Conservation (phyloP, 1,140 invertebrate species). For the Papilio xuthus region DNA sequence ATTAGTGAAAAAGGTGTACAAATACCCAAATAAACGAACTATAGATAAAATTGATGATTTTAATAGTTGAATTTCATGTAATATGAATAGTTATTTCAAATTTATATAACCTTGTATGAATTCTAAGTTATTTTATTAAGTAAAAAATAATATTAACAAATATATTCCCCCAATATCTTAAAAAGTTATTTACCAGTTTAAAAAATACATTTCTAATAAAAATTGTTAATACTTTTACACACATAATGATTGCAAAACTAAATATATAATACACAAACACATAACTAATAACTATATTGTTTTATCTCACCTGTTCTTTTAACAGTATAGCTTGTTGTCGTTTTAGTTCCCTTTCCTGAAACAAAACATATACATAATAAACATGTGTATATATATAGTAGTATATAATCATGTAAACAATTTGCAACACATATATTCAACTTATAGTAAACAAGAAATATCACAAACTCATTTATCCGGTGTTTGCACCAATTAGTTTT, state of each 20-base stretch:
- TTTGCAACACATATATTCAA: no score
- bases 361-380: conserved; percentile 60
- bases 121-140: no score
- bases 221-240: conserved; percentile 6
- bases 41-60: neutral
- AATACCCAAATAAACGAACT: neutral
- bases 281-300: conserved; percentile 34
- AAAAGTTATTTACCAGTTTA: neutral
- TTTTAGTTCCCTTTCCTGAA: conserved; percentile 93
- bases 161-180: neutral
- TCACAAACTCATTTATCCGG: no score
- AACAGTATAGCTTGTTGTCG: conserved; percentile 92
- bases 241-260: conserved; percentile 32
- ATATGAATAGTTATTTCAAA: neutral
- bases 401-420: no score
- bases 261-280: conserved; percentile 41
- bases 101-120: neutral
- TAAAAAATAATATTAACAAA: neutral
- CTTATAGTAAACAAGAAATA: no score
- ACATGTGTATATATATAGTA: neutral
- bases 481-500: no score
- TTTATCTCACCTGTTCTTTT: conserved; percentile 91
- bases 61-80: no score
- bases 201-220: neutral
- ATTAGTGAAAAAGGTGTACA: neutral